Evolutionary conservation across 2,888 invertebrate species (phyloP).

Genomic region (Eupithecia exiguata): DNA sequence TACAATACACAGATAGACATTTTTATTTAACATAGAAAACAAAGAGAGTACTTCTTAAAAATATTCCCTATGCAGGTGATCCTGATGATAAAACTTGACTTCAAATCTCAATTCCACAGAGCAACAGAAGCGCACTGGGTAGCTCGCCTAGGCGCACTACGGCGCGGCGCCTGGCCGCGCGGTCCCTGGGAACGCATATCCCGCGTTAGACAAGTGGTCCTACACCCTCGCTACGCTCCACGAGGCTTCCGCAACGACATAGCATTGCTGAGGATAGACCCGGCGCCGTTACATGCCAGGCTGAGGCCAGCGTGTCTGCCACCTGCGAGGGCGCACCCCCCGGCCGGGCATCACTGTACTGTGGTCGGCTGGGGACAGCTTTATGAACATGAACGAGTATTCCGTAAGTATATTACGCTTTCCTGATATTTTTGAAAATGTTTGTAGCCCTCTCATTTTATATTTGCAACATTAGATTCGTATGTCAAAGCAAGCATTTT

Average conservation of each 20-base stretch:
- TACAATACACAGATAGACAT: too few species aligned
- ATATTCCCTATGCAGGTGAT: too few species aligned
- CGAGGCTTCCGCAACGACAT: constrained; percentile 91
- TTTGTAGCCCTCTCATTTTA: background rate
- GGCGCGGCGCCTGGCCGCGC: constrained; percentile 88
- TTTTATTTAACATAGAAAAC: too few species aligned
- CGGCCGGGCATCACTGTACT: constrained; percentile 88
- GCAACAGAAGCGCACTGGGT: constrained; percentile 91
- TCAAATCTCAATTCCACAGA: constrained; percentile 65
- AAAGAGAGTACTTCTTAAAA: background rate
- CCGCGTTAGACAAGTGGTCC: constrained; percentile 85
- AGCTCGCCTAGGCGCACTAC: constrained; percentile 89
- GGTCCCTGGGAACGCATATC: constrained; percentile 90
- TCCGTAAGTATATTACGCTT: constrained; percentile 85
- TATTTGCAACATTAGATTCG: background rate
- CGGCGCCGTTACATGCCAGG: constrained; percentile 82
- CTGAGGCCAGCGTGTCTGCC: constrained; percentile 83
- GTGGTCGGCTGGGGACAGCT: constrained; percentile 93
- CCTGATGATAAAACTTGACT: background rate
- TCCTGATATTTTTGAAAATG: background rate
- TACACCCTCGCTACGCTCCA: constrained; percentile 90
- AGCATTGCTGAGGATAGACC: constrained; percentile 85
- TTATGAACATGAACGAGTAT: constrained; percentile 90
- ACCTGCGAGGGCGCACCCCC: constrained; percentile 81
- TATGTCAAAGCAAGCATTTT: background rate